Evolutionary conservation across 2,888 invertebrate species (phyloP), one percentile per base, ranked within the genome.

Genomic region (Drosophila nr. perissopoda): DNA sequence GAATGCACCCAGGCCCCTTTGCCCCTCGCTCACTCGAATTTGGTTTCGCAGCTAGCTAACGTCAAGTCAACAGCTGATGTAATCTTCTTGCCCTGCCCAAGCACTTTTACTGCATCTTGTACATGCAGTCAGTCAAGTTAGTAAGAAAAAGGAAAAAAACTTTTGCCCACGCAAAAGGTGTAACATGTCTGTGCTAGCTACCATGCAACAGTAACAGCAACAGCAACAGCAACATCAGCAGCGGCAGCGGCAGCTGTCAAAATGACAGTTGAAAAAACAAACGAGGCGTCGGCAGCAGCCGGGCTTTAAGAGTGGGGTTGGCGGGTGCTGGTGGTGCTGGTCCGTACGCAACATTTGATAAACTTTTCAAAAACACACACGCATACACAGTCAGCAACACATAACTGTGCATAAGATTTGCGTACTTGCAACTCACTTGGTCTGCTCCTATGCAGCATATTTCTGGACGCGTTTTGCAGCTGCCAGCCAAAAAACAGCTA

Each of bases 221-320:
- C 51, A 70, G 71, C 64, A 77, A 76, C 90, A 90, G 84, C 89
- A 75, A 72, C 33, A 33, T 4, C 33, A 4, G 33, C 33, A 33
- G 33, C 33, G 33, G 56, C 51, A 70, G 71, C 66, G 79, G 76
- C 88, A 90, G 84, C 89, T 88, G 88, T 90, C 88, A 88, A 89
- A 90, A 88, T 90, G 90, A 89, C 88, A 90, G 88, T 81, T 89
- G 74, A 70, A 76, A 82, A 83, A 89, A 84, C 84, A 84, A 86
- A 86, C 40, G 31, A 77, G 70, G 69, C 76, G 72, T 80, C 80
- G 64, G 64, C 62, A 72, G 71, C 51, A 70, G 64, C 25, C 63
- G 29, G 61, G 58, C 36, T 18, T 62, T 31, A 31, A 16, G 46
- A 54, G 31, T 36, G 29, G 53, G 27, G 34, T 13, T 42, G 36